Conservation (phyloP, 2,113 vertebrate genomes). For the Otolemur garnettii region DNA sequence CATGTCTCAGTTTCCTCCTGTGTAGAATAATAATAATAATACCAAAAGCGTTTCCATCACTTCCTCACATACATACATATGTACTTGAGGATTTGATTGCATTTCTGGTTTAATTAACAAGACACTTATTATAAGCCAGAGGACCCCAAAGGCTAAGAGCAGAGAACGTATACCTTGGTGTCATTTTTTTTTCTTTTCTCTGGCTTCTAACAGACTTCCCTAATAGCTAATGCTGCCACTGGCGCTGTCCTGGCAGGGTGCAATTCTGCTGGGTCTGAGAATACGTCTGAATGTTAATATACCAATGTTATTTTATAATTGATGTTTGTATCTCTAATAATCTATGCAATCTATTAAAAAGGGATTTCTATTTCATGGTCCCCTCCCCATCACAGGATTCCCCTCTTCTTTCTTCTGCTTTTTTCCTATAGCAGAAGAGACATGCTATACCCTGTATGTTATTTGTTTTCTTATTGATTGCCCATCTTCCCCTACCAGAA, state of each 20-base stretch:
- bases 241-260: not conserved
- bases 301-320: not conserved
- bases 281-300: not conserved
- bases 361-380: not conserved
- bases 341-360: not conserved
- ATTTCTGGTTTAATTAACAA: slow-evolving; percentile 7
- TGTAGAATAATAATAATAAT: not conserved
- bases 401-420: not conserved
- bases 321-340: not conserved
- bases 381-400: too few relatives aligned
- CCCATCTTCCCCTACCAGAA: not conserved
- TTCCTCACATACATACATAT: not conserved
- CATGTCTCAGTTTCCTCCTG: not conserved
- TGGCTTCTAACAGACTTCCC: not conserved
- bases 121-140: not conserved
- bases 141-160: not conserved
- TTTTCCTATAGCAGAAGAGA: not conserved
- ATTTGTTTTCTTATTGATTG: not conserved
- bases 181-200: not conserved
- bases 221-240: not conserved
- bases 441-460: fast-evolving
- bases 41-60: not conserved
- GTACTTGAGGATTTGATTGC: not conserved
- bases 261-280: not conserved
- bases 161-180: not conserved